Conservation (phyloP, 2,797 vertebrate species). For the Acrossocheilus wenchowensis region DNA sequence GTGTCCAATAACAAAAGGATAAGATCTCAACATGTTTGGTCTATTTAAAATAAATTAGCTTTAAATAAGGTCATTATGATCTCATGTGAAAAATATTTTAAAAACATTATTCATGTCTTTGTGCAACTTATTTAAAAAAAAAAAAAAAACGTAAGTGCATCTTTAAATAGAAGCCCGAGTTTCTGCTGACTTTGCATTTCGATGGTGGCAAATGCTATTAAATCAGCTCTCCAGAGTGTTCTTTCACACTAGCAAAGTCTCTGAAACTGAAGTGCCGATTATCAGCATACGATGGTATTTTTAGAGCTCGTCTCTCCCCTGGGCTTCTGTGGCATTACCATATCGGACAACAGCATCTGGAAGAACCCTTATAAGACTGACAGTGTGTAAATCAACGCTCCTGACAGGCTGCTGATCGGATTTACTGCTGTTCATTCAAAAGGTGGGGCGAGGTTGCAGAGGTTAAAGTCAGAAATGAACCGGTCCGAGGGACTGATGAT, state of each 20-base stretch:
- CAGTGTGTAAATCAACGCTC: constrained; percentile 28
- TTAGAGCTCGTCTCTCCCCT: not conserved
- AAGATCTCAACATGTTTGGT: not conserved
- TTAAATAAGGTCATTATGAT: not conserved
- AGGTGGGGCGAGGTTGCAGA: not conserved
- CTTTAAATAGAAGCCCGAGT: not conserved
- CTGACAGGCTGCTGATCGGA: constrained; percentile 37
- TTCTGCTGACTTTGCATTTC: not conserved
- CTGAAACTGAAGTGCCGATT: constrained; percentile 17
- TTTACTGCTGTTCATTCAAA: constrained; percentile 35
- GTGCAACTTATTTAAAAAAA: not conserved
- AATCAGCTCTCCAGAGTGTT: constrained; percentile 11
- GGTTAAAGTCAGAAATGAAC: not conserved
- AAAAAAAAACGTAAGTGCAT: not conserved
- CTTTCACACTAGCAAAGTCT: constrained; percentile 16
- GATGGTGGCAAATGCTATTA: not conserved
- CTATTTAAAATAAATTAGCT: not conserved
- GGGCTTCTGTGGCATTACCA: constrained; percentile 25
- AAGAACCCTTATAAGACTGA: constrained; percentile 20
- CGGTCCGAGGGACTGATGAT: not conserved
- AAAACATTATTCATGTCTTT: not conserved
- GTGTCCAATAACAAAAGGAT: not conserved
- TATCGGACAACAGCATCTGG: constrained; percentile 19
- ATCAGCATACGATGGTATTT: constrained; percentile 32
- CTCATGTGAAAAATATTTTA: not conserved